These are phyloP conservation scores for Xenopus borealis DNA, from an alignment of 2,113 vertebrate species.

Conservation along the genomic window DNA sequence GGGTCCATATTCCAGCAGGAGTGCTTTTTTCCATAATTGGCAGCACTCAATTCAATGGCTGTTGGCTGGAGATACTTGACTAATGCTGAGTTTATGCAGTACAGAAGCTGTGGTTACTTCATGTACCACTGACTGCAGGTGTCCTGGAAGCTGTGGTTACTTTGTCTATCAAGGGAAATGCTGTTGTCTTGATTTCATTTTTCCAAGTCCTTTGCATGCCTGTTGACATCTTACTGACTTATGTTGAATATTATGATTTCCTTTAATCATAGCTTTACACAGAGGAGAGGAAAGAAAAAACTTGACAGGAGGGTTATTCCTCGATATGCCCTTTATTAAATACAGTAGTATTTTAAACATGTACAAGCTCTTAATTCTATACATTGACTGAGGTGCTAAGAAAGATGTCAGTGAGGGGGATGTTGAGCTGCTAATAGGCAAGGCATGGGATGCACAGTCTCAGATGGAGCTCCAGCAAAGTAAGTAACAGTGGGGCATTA, in stretches of 20 bases:
- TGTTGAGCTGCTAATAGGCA: too few relatives aligned
- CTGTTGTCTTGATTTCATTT: slow-evolving; percentile 38
- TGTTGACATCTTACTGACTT: slow-evolving; percentile 33
- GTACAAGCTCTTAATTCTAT: not conserved
- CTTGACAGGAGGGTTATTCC: too few relatives aligned
- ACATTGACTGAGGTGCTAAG: not conserved
- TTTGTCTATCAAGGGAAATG: slow-evolving; percentile 32
- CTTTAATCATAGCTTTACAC: slow-evolving; percentile 16
- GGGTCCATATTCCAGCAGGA: too few relatives aligned
- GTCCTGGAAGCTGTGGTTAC: slow-evolving; percentile 38
- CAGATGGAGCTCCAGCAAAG: too few relatives aligned
- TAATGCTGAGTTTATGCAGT: slow-evolving; percentile 39
- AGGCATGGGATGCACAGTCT: too few relatives aligned
- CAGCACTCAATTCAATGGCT: slow-evolving; percentile 10
- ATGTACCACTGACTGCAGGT: slow-evolving; percentile 32
- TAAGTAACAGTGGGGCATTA: too few relatives aligned
- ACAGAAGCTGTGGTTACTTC: slow-evolving; percentile 44
- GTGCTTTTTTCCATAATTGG: slow-evolving; percentile 30
- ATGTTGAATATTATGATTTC: slow-evolving; percentile 10
- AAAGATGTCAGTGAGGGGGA: too few relatives aligned
- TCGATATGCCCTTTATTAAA: not conserved
- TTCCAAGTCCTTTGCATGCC: slow-evolving; percentile 26
- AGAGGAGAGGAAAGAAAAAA: not conserved
- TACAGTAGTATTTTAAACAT: not conserved
- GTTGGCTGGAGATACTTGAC: slow-evolving; percentile 32